Percentiles rank a stretch among this genome's conserved stretches.
These are phyloP conservation scores for Drosophila nr. perissopoda DNA, from an alignment of 2,888 invertebrate genomes.

Conservation along the genomic window DNA sequence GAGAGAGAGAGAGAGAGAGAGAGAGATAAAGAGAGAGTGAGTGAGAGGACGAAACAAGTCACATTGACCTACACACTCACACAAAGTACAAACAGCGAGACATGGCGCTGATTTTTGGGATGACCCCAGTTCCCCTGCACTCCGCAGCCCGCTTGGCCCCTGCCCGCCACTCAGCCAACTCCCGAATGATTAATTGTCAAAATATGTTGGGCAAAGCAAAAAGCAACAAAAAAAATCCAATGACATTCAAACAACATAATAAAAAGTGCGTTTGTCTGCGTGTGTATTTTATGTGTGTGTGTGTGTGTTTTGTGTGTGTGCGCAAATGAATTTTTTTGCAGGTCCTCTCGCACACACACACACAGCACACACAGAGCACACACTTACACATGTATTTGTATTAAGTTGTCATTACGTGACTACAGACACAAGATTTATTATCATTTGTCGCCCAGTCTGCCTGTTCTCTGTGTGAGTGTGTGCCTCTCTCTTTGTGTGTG, in stretches of 20 bases:
- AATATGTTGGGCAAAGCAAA: conserved; percentile 72
- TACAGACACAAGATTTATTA: conserved; percentile 83
- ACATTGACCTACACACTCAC: conserved; percentile 50
- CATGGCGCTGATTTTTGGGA: conserved; percentile 68
- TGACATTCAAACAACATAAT: conserved; percentile 70
- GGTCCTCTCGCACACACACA: conserved; percentile 26
- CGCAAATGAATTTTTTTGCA: conserved; percentile 56
- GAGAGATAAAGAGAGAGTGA: neutral
- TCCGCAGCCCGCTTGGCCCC: neutral
- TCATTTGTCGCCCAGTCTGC: conserved; percentile 58
- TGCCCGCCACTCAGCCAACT: conserved; percentile 32
- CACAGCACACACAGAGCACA: conserved; percentile 25
- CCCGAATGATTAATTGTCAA: conserved; percentile 79
- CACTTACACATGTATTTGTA: conserved; percentile 74
- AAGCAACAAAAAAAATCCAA: conserved; percentile 30
- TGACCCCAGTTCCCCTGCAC: neutral
- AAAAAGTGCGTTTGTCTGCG: conserved; percentile 65
- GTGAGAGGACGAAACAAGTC: conserved; percentile 26
- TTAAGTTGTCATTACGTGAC: conserved; percentile 84
- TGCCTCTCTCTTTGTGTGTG: conserved; percentile 1
- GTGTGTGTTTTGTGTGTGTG: conserved; percentile 33
- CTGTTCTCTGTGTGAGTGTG: conserved; percentile 6
- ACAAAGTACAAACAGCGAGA: conserved; percentile 42
- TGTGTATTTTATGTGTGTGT: conserved; percentile 29
- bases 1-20: neutral